Evolutionary conservation across 2,113 vertebrate species (phyloP).

Genomic region (Bubo scandiacus): DNA sequence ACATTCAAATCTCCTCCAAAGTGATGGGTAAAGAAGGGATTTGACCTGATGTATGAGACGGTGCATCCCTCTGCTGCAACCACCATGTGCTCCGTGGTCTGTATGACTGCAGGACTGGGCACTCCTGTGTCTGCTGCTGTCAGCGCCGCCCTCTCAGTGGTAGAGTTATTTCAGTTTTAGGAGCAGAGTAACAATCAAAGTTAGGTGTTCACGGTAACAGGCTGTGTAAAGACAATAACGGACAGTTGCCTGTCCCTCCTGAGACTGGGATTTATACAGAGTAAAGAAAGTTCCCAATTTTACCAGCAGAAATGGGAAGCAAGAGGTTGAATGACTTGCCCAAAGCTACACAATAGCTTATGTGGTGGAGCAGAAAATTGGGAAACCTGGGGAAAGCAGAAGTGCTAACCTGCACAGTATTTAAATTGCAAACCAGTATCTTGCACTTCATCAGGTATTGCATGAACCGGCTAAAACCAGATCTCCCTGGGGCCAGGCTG

Average conservation of each 20-base stretch:
- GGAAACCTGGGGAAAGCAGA: not conserved
- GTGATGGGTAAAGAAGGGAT: not conserved
- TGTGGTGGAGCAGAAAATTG: not conserved
- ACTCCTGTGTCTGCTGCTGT: not conserved
- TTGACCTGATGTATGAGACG: not conserved
- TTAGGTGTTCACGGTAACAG: not conserved
- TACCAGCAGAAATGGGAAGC: not conserved
- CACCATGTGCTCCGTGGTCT: not conserved
- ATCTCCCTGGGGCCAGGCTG: not conserved
- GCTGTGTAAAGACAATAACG: not conserved
- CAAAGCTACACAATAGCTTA: not conserved
- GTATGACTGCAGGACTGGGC: not conserved
- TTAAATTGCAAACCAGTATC: not conserved
- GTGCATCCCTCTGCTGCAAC: fast-evolving
- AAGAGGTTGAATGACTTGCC: not conserved
- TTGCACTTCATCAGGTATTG: not conserved
- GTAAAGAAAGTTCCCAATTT: not conserved
- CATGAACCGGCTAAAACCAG: not conserved
- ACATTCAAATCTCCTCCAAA: not conserved
- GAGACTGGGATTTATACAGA: not conserved
- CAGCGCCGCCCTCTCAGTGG: not conserved
- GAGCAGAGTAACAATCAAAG: not conserved
- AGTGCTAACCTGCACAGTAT: not conserved
- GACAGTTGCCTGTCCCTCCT: not conserved
- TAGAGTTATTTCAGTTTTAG: not conserved